Conservation (phyloP, 2,797 vertebrate species). For the Dendrocincla tyrannina region DNA sequence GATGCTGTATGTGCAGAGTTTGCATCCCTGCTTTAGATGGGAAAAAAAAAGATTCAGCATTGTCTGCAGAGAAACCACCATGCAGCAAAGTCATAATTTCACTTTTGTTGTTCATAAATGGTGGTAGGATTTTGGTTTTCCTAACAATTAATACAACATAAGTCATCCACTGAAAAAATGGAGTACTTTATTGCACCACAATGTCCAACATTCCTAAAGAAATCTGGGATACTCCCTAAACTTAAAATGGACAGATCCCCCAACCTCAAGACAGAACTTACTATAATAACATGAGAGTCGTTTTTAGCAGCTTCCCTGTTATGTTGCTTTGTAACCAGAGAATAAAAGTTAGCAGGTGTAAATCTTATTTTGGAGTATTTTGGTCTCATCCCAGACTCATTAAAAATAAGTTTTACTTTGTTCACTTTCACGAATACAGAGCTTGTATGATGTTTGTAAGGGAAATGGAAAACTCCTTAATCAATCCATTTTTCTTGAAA, state of each 20-base stretch:
- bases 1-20: background rate
- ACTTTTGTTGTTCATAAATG: background rate
- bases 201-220: background rate
- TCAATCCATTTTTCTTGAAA: background rate
- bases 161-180: background rate
- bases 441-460: background rate
- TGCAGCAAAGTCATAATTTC: background rate
- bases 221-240: background rate
- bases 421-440: background rate
- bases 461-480: background rate
- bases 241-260: background rate
- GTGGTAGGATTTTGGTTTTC: background rate
- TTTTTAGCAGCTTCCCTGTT: background rate
- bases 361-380: background rate
- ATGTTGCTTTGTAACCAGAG: background rate
- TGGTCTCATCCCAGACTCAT: rapidly evolving
- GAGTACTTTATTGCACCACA: background rate
- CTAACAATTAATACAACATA: background rate
- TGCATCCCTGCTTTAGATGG: background rate
- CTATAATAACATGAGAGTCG: background rate
- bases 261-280: background rate
- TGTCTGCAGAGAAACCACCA: background rate
- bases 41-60: background rate
- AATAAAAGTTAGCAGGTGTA: background rate
- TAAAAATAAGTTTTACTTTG: background rate